Conservation (phyloP, 2,888 invertebrate species). For the Pollenia griseotomentosa region DNA sequence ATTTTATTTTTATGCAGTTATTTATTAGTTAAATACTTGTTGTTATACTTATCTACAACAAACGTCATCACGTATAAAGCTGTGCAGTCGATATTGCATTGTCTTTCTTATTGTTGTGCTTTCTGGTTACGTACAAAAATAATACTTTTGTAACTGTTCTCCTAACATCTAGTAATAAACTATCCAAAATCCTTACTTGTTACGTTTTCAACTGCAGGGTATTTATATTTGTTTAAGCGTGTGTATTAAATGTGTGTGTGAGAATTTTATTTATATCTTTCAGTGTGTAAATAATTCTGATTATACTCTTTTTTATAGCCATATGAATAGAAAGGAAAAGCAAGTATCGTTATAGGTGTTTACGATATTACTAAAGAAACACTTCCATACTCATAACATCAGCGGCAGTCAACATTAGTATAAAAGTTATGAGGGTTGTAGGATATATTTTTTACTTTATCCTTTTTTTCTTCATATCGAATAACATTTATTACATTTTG, state of each 20-base stretch:
- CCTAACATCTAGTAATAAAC: too few relatives aligned
- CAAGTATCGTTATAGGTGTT: conserved; percentile 39
- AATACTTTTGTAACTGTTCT: too few relatives aligned
- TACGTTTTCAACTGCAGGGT: too few relatives aligned
- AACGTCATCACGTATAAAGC: too few relatives aligned
- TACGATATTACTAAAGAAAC: conserved; percentile 17
- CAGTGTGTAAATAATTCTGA: conserved; percentile 15
- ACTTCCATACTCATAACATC: conserved; percentile 28
- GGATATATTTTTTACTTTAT: not conserved
- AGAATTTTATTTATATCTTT: not conserved
- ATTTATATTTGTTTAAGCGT: not conserved
- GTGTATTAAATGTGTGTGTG: not conserved
- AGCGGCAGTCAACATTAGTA: conserved; percentile 35
- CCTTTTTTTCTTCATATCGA: not conserved
- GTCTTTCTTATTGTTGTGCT: too few relatives aligned
- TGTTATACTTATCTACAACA: too few relatives aligned
- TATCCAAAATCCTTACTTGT: too few relatives aligned
- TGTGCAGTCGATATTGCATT: too few relatives aligned
- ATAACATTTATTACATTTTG: conserved; percentile 52
- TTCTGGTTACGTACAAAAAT: too few relatives aligned
- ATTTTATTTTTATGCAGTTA: too few relatives aligned
- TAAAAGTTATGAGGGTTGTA: conserved; percentile 52
- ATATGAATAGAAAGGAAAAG: not conserved
- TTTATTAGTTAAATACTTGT: too few relatives aligned
- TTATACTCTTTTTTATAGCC: too few relatives aligned